Evolutionary conservation across 2,797 vertebrate genomes (phyloP).

Genomic region (Columba guinea): DNA sequence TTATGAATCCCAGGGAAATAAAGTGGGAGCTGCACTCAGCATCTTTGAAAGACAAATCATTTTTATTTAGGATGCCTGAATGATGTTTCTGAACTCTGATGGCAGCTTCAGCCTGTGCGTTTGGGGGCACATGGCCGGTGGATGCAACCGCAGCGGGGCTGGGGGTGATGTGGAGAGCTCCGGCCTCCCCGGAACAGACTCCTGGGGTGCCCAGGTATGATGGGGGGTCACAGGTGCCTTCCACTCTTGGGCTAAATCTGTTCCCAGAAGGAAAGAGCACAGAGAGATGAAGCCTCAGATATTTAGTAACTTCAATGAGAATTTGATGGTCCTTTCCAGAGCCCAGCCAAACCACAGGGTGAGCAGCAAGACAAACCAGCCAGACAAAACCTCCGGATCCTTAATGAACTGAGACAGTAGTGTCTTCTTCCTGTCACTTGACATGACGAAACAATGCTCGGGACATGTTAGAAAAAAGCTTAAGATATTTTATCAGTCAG

Average conservation of each 20-base stretch:
- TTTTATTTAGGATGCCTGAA: slow-evolving; percentile 5
- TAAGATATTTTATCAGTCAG: background rate
- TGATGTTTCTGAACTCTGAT: background rate
- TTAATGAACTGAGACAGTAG: background rate
- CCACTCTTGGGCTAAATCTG: background rate
- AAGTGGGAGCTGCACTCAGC: background rate
- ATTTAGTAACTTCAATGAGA: background rate
- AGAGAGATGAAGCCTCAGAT: background rate
- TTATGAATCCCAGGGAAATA: background rate
- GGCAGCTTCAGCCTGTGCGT: background rate
- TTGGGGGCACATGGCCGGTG: background rate
- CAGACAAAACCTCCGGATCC: background rate
- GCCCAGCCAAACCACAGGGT: background rate
- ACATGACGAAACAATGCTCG: background rate
- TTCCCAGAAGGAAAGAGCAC: background rate
- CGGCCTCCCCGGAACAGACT: background rate
- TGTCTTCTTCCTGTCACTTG: background rate
- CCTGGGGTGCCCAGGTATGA: background rate
- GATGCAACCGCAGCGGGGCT: background rate
- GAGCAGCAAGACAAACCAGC: background rate
- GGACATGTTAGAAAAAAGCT: background rate
- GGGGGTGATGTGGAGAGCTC: background rate
- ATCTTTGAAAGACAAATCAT: background rate
- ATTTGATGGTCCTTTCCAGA: background rate
- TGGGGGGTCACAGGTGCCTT: background rate